Base-by-base conservation (phyloP, 2,797 vertebrate genomes). In the Onychomys leucogaster region DNA sequence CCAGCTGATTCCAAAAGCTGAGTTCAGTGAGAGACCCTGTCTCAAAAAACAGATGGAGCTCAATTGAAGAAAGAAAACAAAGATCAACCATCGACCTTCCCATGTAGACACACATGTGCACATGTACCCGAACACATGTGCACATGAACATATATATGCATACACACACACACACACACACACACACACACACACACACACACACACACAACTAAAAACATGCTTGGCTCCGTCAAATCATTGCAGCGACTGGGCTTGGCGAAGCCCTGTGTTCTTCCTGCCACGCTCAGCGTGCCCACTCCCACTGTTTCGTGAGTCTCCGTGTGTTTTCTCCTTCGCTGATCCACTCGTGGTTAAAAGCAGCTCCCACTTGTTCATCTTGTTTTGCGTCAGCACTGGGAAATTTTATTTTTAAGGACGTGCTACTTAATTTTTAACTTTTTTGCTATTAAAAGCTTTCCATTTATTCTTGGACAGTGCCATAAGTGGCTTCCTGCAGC, bases 381-480 rank as follows among this genome's bases (percentile, higher is more conserved):
- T 96, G 94, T 93, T 95, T 96, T 95, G 77, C 81, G 25, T 0
- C 69, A 52, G 92, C 81, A 80, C 78, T 80, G 83, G 95, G 80
- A 90, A 76, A 91, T 90, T 96, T 96, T 96, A 96, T 97, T 95
- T 97, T 98, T 97, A 92, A 97, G 71, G 61, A 94, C 43, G 55
- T 77, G 86, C 76, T 78, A 94, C 80, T 97, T 95, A 97, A 96
- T 97, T 97, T 98, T 97, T 96, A 96, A 94, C 85, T 71, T 89
- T 75, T 96, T 65, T 96, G 59, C 86, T 96, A 83, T 98, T 96
- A 96, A 89, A 96, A 96, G 89, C 71, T 17, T 91, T 87, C 37
- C 75, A 52, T 95, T 83, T 96, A 88, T 95, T 95, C 85, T 95
- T 49, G 90, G 96, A 78, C 2, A 2, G 81, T 23, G 59, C 59